A percentile compares a stretch with the other conserved stretches of the same genome.
These are phyloP conservation scores for Tenualosa thibaudeaui DNA, from an alignment of 2,797 vertebrate genomes.

Conservation along the genomic window DNA sequence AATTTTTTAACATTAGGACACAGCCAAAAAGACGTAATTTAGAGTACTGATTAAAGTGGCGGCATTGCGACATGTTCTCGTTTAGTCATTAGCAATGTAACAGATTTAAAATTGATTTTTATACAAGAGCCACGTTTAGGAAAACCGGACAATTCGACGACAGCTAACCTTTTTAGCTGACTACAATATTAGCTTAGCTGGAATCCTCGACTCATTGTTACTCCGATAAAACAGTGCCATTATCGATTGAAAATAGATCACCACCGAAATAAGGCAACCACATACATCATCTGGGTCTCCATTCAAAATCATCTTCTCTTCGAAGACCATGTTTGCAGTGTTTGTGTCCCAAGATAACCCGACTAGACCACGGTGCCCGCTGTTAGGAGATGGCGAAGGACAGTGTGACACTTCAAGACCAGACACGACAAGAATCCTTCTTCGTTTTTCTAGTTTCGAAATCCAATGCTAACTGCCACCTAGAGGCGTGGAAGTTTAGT, in stretches of 20 bases:
- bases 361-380: slow-evolving; percentile 6
- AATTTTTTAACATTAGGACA: too few species aligned
- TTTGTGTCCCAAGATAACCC: slow-evolving; percentile 42
- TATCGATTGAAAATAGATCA: background rate
- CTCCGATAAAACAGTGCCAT: background rate
- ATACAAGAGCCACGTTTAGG: background rate
- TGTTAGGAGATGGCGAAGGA: slow-evolving; percentile 36
- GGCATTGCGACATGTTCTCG: background rate
- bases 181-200: background rate
- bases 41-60: too few species aligned
- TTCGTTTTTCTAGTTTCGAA: background rate
- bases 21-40: too few species aligned
- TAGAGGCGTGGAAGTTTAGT: background rate
- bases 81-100: background rate
- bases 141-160: background rate
- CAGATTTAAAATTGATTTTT: background rate
- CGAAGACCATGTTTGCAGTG: slow-evolving; percentile 68
- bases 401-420: slow-evolving; percentile 25
- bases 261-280: background rate
- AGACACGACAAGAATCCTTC: background rate
- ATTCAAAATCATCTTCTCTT: slow-evolving; percentile 74
- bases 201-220: background rate
- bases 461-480: background rate
- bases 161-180: background rate
- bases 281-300: slow-evolving; percentile 74